phyloP scores from a whole-genome alignment of 2,888 invertebrate species.

The Lordiphosa fenestrarum region DNA sequence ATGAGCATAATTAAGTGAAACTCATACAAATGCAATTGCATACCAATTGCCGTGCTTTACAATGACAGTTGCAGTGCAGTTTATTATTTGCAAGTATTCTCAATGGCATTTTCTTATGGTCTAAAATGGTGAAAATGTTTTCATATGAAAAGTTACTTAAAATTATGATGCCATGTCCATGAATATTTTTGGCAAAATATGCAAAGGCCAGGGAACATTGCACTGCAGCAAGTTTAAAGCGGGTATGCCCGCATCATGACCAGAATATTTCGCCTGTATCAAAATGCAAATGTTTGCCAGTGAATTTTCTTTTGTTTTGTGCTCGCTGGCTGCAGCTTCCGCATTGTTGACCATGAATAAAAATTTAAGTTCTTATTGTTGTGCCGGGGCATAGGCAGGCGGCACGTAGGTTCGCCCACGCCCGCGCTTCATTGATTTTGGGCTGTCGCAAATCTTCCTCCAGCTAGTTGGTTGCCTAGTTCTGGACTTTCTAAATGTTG shows the following conservation, averaged over 20 bases:
- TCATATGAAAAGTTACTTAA: conserved; percentile 6
- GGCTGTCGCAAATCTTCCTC: conserved; percentile 3
- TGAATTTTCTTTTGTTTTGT: conserved; percentile 66
- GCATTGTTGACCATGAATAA: conserved; percentile 76
- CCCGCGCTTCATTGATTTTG: conserved; percentile 63
- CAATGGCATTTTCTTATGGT: background rate
- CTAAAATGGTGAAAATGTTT: background rate
- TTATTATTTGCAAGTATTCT: conserved; percentile 20
- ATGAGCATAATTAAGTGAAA: conserved; percentile 12
- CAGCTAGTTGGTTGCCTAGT: conserved; percentile 13
- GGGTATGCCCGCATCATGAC: conserved; percentile 40
- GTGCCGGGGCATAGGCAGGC: conserved; percentile 15
- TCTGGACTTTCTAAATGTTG: conserved; percentile 62
- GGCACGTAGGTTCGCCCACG: conserved; percentile 60
- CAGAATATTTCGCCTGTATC: conserved; percentile 19
- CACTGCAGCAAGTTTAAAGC: conserved; percentile 25
- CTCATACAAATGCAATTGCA: conserved; percentile 30
- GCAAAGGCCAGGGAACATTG: no score
- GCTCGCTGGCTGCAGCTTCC: conserved; percentile 59
- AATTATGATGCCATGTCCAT: conserved; percentile 6
- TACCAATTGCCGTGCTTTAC: conserved; percentile 15
- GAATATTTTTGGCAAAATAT: no score
- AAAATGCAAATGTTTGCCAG: conserved; percentile 57
- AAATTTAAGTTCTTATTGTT: conserved; percentile 75
- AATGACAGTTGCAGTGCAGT: conserved; percentile 5